phyloP scores from a whole-genome alignment of 2,113 vertebrate species.

The Pygoscelis antarcticus region DNA sequence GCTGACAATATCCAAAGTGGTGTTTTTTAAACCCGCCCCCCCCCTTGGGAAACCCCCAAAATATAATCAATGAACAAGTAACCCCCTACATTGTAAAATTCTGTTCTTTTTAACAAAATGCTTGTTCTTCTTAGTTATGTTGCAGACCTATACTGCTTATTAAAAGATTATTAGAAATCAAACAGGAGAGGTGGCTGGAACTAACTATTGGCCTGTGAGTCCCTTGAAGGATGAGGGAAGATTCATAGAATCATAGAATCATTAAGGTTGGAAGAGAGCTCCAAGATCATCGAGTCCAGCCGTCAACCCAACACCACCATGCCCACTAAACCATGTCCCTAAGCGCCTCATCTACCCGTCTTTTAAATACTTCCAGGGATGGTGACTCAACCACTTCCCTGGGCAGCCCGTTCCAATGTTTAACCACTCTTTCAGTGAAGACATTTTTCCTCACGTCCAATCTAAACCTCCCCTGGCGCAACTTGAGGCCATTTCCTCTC shows the following conservation, averaged over 20 bases:
- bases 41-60: background rate
- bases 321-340: too few relatives aligned
- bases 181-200: background rate
- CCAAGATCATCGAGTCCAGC: too few relatives aligned
- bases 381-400: too few relatives aligned
- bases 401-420: too few relatives aligned
- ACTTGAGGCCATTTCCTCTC: too few relatives aligned
- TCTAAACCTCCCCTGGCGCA: too few relatives aligned
- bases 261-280: too few relatives aligned
- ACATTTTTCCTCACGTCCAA: too few relatives aligned
- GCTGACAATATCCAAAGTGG: background rate
- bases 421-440: too few relatives aligned
- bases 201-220: background rate
- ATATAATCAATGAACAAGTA: background rate
- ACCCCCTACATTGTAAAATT: background rate
- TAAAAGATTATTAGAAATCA: background rate
- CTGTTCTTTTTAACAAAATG: background rate
- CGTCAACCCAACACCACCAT: too few relatives aligned
- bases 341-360: too few relatives aligned
- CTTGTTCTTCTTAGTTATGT: background rate
- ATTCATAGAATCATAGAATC: background rate
- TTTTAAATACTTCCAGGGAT: too few relatives aligned
- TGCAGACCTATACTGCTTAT: background rate
- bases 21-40: background rate
- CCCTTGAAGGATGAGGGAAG: background rate